Percentiles rank a stretch among this genome's conserved stretches.
Conservation (phyloP, 2,797 vertebrate genomes). For the Xerus rutilus region DNA sequence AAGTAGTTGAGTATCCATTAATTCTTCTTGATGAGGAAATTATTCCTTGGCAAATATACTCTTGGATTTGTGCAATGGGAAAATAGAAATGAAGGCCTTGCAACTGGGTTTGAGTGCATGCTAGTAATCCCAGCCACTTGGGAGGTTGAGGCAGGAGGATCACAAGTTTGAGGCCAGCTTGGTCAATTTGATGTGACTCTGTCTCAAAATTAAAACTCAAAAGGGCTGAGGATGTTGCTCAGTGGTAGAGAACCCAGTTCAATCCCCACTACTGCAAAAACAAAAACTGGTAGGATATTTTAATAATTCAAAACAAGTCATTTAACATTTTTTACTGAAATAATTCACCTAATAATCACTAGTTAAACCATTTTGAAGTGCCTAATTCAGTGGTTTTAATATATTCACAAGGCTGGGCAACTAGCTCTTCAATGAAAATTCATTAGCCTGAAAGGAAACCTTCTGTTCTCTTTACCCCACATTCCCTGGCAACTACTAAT, state of each 20-base stretch:
- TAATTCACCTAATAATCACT: not conserved
- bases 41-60: not conserved
- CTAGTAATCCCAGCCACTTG: too few relatives aligned
- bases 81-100: not conserved
- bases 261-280: too few relatives aligned
- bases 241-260: too few relatives aligned
- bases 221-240: too few relatives aligned
- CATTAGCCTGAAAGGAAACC: not conserved
- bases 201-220: too few relatives aligned
- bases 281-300: too few relatives aligned
- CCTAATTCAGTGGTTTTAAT: not conserved
- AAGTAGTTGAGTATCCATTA: conserved; percentile 39
- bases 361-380: not conserved
- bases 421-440: not conserved
- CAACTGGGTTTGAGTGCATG: not conserved
- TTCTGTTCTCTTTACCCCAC: not conserved
- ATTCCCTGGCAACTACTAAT: not conserved
- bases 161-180: too few relatives aligned
- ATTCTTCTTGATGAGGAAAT: conserved; percentile 17
- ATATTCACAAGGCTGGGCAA: not conserved
- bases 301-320: too few relatives aligned
- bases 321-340: not conserved
- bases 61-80: not conserved
- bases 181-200: too few relatives aligned
- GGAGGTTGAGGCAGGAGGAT: too few relatives aligned